These are phyloP conservation scores for Hippocampus zosterae DNA, from an alignment of 2,113 vertebrate species.

Conservation along the genomic window DNA sequence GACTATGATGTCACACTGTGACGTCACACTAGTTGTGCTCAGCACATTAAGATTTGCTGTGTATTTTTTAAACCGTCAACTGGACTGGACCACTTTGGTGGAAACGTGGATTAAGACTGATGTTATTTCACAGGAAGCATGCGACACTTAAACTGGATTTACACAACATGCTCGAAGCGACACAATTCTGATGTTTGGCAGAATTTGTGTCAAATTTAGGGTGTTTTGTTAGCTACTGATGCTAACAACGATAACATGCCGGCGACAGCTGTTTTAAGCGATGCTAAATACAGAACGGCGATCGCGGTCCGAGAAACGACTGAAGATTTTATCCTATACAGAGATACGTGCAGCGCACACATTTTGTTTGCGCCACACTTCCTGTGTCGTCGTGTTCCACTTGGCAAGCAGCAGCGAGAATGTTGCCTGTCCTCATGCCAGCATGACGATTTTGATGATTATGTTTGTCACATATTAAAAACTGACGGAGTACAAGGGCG, in stretches of 20 bases:
- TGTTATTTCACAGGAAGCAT: neutral
- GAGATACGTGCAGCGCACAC: too few species aligned
- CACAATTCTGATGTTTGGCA: too few species aligned
- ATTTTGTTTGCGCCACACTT: neutral
- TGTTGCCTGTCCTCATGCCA: neutral
- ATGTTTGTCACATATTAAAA: neutral
- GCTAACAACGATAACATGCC: too few species aligned
- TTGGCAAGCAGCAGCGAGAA: constrained; percentile 19
- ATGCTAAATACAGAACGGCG: too few species aligned
- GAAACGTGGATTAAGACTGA: neutral
- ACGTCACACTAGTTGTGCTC: neutral
- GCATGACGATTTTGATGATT: neutral
- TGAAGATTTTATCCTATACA: too few species aligned
- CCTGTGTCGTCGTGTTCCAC: neutral
- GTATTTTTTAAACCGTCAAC: neutral
- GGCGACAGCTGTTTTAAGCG: too few species aligned
- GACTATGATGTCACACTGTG: neutral
- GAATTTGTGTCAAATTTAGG: too few species aligned
- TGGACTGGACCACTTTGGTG: neutral
- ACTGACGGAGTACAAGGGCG: neutral
- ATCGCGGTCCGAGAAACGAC: too few species aligned
- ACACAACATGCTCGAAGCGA: neutral
- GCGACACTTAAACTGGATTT: neutral
- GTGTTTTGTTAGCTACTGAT: too few species aligned
- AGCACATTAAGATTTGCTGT: neutral